Conservation (phyloP, 2,888 invertebrate genomes). For the Psylliodes chrysocephalus region DNA sequence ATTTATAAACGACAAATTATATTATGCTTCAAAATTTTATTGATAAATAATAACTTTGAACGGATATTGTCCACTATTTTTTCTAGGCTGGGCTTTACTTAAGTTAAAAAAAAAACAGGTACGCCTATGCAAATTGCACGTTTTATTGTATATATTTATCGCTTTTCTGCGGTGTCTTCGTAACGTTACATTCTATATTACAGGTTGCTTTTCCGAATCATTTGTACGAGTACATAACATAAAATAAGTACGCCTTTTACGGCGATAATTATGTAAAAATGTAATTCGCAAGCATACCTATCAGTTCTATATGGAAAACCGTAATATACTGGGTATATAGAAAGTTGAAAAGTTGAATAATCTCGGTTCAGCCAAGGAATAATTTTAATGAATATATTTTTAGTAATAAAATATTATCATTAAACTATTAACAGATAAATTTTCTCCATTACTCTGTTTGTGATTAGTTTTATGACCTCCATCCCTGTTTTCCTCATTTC, state of each 20-base stretch:
- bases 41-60: no score
- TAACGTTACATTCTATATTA: neutral
- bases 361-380: neutral
- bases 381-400: no score
- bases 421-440: no score
- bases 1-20: no score
- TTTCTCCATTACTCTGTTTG: no score
- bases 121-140: neutral
- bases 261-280: neutral
- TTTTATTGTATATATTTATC: neutral
- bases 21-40: no score
- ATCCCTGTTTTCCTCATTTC: no score
- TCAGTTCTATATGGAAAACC: neutral
- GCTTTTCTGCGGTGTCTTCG: neutral
- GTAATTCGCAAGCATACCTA: neutral
- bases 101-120: neutral
- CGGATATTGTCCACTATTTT: no score
- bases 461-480: no score
- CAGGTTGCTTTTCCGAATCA: neutral
- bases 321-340: neutral
- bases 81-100: no score
- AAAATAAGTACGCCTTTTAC: neutral
- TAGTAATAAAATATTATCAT: no score
- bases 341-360: conserved; percentile 5
- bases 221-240: neutral